phyloP scores from a whole-genome alignment of 2,888 invertebrate species.

The Nasonia oneida region DNA sequence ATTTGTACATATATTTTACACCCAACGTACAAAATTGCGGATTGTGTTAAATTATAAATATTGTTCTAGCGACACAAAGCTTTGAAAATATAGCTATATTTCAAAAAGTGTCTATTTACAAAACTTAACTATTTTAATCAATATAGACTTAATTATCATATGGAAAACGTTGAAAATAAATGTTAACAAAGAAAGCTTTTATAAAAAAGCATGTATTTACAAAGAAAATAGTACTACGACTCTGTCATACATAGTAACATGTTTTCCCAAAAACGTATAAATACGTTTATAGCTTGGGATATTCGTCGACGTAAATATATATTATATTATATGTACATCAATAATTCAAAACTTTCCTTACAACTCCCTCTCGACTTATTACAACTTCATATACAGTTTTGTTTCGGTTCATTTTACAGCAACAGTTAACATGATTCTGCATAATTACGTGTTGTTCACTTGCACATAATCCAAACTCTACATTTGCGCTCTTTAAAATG shows the following conservation, averaged over 20 bases:
- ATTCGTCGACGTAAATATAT: conserved; percentile 40
- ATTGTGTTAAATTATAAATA: no score
- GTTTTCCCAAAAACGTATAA: conserved; percentile 24
- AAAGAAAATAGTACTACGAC: conserved; percentile 59
- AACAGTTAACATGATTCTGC: conserved; percentile 45
- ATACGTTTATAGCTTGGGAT: conserved; percentile 23
- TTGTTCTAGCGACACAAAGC: not conserved
- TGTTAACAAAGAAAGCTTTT: conserved; percentile 19
- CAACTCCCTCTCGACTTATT: conserved; percentile 45
- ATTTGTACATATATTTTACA: no score
- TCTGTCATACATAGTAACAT: conserved; percentile 46
- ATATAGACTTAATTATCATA: not conserved
- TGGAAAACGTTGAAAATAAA: not conserved
- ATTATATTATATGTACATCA: conserved; percentile 55
- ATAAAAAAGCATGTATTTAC: conserved; percentile 63
- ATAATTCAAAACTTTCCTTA: conserved; percentile 39
- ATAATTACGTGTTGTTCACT: conserved; percentile 5
- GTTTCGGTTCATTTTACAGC: conserved; percentile 56
- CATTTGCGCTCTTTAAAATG: conserved; percentile 10
- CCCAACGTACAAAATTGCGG: no score
- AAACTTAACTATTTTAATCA: not conserved
- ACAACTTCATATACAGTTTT: conserved; percentile 50
- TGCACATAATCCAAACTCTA: not conserved
- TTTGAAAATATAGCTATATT: not conserved
- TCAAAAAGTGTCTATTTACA: not conserved